phyloP scores from a whole-genome alignment of 2,113 vertebrate species.

The Aegithalos caudatus region DNA sequence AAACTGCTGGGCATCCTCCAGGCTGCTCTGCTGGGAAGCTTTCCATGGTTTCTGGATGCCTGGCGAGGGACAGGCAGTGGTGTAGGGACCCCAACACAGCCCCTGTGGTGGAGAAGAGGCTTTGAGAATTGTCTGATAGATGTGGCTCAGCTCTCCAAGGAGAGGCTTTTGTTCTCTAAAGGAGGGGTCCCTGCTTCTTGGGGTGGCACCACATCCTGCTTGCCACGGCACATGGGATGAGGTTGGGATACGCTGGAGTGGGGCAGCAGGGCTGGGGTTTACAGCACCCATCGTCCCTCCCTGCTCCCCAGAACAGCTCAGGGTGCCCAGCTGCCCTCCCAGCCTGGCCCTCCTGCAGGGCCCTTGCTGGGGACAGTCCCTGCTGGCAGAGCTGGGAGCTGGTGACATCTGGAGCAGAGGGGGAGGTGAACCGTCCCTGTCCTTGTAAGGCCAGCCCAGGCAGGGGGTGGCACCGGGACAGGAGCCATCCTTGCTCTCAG shows the following conservation, averaged over 20 bases:
- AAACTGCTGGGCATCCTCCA: background rate
- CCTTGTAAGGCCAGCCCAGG: constrained; percentile 3
- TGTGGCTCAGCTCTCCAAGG: background rate
- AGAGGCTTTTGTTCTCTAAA: background rate
- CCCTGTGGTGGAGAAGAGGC: background rate
- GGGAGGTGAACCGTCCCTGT: rapidly evolving
- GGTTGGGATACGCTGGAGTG: background rate
- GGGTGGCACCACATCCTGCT: background rate
- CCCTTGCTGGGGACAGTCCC: background rate
- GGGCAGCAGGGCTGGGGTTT: background rate
- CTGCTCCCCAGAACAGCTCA: background rate
- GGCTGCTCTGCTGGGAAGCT: background rate
- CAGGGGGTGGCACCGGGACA: background rate
- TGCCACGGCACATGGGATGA: background rate
- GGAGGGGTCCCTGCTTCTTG: rapidly evolving
- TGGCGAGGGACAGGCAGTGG: background rate
- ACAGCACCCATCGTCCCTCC: rapidly evolving
- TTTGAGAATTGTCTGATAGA: background rate
- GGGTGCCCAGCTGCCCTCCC: background rate
- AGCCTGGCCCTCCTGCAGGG: background rate
- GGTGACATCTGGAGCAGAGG: background rate
- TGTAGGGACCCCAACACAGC: rapidly evolving
- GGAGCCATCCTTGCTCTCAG: background rate
- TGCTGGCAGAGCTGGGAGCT: rapidly evolving
- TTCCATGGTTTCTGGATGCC: background rate